These are phyloP conservation scores for Pontoporia blainvillei DNA, from an alignment of 2,113 vertebrate species.

Conservation along the genomic window DNA sequence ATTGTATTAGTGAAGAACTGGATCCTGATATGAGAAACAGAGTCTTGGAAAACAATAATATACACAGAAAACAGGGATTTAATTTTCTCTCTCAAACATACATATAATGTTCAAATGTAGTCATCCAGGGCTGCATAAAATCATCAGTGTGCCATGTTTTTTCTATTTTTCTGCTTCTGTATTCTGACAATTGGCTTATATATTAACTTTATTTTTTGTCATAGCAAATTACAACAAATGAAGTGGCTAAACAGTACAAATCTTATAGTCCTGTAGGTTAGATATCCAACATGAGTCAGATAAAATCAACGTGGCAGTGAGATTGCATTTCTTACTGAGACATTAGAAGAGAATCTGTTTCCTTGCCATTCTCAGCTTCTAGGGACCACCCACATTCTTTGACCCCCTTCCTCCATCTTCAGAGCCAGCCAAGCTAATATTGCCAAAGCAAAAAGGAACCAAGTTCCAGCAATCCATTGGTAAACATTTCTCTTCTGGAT, in stretches of 20 bases:
- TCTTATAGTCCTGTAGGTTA: background rate
- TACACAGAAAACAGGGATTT: too few relatives aligned
- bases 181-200: too few relatives aligned
- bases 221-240: background rate
- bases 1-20: too few relatives aligned
- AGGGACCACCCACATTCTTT: background rate
- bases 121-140: too few relatives aligned
- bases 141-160: too few relatives aligned
- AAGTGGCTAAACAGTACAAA: background rate
- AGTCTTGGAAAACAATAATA: too few relatives aligned
- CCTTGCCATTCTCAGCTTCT: background rate
- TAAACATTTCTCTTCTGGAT: constrained; percentile 91
- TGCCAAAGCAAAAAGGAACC: constrained; percentile 96
- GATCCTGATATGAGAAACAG: too few relatives aligned
- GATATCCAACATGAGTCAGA: background rate
- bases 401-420: background rate
- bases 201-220: background rate
- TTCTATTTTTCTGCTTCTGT: too few relatives aligned
- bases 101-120: too few relatives aligned
- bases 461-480: constrained; percentile 95
- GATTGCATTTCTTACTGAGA: background rate
- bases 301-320: background rate
- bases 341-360: background rate
- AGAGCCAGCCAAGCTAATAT: constrained; percentile 85
- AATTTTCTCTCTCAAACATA: too few relatives aligned